These are phyloP conservation scores for Macrobrachium rosenbergii DNA, from an alignment of 1,140 invertebrate genomes.

Conservation along the genomic window DNA sequence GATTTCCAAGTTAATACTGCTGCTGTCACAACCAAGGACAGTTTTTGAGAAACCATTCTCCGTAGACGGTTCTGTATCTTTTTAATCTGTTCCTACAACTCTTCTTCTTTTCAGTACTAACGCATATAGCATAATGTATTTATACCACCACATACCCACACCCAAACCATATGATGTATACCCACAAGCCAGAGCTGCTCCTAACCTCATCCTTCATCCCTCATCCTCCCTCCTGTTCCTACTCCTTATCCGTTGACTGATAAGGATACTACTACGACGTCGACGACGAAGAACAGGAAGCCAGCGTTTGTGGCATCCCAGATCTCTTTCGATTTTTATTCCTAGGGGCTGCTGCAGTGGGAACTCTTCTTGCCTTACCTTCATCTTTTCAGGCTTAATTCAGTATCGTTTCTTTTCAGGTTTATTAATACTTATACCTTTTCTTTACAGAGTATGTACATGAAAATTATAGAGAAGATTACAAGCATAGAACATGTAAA, in stretches of 20 bases:
- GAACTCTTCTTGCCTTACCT: neutral
- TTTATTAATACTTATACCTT: conserved; percentile 55
- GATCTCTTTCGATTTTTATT: conserved; percentile 5
- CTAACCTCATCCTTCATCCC: neutral
- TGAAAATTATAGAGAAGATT: conserved; percentile 72
- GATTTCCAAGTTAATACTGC: neutral
- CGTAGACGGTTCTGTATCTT: neutral
- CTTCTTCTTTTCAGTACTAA: conserved; percentile 52
- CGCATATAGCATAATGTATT: conserved; percentile 23
- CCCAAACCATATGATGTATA: conserved; percentile 11
- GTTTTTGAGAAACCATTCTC: too few relatives aligned
- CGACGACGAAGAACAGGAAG: conserved; percentile 24
- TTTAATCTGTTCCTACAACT: conserved; percentile 38
- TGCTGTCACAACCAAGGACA: neutral
- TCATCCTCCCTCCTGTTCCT: neutral
- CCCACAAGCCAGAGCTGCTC: neutral
- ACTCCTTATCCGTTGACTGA: neutral
- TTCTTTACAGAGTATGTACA: conserved; percentile 66
- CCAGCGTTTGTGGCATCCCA: neutral
- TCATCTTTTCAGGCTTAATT: conserved; percentile 33
- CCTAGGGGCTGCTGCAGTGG: neutral
- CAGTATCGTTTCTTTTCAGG: conserved; percentile 52
- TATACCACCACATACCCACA: conserved; percentile 37
- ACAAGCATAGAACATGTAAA: conserved; percentile 96
- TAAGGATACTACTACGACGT: neutral